phyloP scores from a whole-genome alignment of 2,113 vertebrate genomes.

The Zosterops japonicus region DNA sequence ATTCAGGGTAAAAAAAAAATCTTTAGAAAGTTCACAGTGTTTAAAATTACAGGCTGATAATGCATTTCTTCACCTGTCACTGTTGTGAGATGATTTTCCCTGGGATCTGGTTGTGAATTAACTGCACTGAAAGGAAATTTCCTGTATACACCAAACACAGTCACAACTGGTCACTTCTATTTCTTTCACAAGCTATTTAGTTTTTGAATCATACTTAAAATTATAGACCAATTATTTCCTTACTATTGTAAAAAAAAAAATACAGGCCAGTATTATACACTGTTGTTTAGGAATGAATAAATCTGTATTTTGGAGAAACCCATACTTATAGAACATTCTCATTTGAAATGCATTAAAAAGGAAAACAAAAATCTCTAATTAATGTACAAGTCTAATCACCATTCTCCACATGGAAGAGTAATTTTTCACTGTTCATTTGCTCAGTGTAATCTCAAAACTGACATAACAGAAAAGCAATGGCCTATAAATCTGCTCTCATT shows the following conservation, averaged over 20 bases:
- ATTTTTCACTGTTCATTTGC: conserved; percentile 87
- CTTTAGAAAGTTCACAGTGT: neutral
- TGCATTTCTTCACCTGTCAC: neutral
- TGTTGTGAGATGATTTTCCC: neutral
- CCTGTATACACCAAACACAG: neutral
- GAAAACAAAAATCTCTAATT: conserved; percentile 86
- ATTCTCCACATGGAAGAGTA: conserved; percentile 84
- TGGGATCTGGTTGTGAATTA: neutral
- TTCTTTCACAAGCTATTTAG: neutral
- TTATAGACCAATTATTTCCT: neutral
- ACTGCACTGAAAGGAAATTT: neutral
- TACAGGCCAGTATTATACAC: conserved; percentile 13
- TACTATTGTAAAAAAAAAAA: conserved; percentile 48
- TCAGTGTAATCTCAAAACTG: conserved; percentile 84
- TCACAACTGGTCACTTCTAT: neutral
- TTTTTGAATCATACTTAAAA: conserved; percentile 29
- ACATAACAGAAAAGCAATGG: conserved; percentile 81
- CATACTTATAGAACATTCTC: conserved; percentile 71
- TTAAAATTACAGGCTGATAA: neutral
- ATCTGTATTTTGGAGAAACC: conserved; percentile 73
- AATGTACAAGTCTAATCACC: conserved; percentile 89
- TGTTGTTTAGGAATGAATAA: conserved; percentile 69
- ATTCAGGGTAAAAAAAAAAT: neutral
- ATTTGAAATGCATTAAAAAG: conserved; percentile 83
- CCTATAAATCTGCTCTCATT: conserved; percentile 84